Evolutionary conservation across 1,140 invertebrate species (phyloP), one percentile per base, ranked within the genome.

Genomic region (Drosophila lowei): DNA sequence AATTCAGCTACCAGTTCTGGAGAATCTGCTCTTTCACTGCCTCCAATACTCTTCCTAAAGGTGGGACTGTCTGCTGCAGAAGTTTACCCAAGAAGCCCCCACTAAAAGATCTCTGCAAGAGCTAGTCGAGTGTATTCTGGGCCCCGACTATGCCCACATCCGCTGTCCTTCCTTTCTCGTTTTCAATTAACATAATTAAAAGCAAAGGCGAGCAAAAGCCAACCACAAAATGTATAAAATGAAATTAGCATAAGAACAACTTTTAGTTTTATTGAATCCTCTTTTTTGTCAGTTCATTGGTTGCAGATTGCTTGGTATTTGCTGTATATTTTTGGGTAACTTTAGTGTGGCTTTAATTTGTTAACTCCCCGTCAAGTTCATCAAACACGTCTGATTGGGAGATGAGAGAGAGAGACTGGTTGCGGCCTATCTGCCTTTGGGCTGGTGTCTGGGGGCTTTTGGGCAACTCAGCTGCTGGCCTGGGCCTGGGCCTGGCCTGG

Each of bases 121-220:
- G 0, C 0, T 23, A 23, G 1, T 23, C 21, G 2, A 59, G 65
- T 58, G 65, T 60, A 68, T 72, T 70, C 47, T 41, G 8, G 38
- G 28, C 30, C 46, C 50, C 41, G 46, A 28, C 30, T 47, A 16
- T 57, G 28, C 44, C 58, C 38, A 50, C 56, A 38, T 46, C 46
- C 47, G 42, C 21, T 18, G 65, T 59, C 65, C 54, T 79, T 80
- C 56, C 38, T 57, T 77, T 66, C 54, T 62, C 72, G 56, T 77
- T 85, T 66, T 80, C 55, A 83, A 88, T 88, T 88, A 88, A 72
- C 83, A 88, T 88, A 88, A 76, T 85, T 85, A 85, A 85, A 76
- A 68, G 68, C 72, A 84, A 88, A 88, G 80, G 64, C 84, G 67
- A 83, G 78, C 83, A 86, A 63, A 55, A 55, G 46, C 64, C 62